Conservation (phyloP, 2,888 invertebrate genomes). For the Agrochola litura region DNA sequence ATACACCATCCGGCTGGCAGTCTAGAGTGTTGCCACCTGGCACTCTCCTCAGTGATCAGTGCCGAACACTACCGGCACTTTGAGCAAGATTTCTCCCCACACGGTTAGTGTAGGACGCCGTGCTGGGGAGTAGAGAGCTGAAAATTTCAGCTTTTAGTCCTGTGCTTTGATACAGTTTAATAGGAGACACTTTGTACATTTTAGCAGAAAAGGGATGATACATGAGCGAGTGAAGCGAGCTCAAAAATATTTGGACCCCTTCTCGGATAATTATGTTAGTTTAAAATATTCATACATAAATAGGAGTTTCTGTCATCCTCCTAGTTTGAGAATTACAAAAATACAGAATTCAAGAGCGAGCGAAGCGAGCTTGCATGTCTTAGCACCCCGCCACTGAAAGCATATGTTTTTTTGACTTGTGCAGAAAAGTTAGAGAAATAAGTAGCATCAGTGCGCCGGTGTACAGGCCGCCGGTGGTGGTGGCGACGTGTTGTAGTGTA, state of each 20-base stretch:
- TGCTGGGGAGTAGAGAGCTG: not conserved
- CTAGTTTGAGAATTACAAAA: too few species aligned
- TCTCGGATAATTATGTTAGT: not conserved
- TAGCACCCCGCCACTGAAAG: not conserved
- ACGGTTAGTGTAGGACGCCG: too few species aligned
- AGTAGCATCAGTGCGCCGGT: not conserved
- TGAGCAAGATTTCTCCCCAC: not conserved
- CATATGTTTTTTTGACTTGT: not conserved
- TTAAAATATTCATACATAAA: too few species aligned
- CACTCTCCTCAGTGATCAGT: not conserved
- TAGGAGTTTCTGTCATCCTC: too few species aligned
- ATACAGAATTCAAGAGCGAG: not conserved
- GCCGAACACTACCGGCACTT: too few species aligned
- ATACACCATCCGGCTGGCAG: not conserved
- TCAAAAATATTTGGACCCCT: not conserved
- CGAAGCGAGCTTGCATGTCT: not conserved
- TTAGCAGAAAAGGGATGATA: too few species aligned
- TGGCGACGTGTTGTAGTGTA: not conserved
- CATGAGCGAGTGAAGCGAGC: not conserved
- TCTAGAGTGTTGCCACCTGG: not conserved
- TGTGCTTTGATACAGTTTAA: not conserved
- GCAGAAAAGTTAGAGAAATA: not conserved
- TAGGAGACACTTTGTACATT: not conserved
- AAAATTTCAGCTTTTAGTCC: not conserved
- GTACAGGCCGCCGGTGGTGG: conserved; percentile 3